Evolutionary conservation across 2,113 vertebrate genomes (phyloP), one percentile per base, ranked within the genome.

Genomic region (Triplophysa siluroides): DNA sequence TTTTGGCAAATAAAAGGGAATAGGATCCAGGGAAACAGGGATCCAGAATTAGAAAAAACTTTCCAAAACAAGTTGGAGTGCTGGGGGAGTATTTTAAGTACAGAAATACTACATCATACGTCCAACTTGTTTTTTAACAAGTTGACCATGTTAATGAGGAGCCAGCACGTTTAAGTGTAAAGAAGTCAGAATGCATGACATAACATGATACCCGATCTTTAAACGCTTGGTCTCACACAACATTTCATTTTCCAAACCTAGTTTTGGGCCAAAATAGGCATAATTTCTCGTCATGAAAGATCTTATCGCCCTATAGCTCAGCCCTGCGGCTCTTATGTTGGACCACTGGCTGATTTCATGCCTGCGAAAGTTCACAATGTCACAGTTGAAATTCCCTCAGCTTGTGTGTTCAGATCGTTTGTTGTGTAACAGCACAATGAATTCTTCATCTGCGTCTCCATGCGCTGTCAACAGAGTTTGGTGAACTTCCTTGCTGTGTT

Each of bases 401-500:
- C 60, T 29, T 85, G 81, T 79, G 83, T 81, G 62, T 69, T 77
- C 67, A 67, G 61, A 23, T 70, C 13, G 56, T 62, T 70, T 56
- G 56, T 83, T 87, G 74, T 81, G 86, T 74, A 87, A 90, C 45
- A 79, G 54, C 6, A 70, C 41, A 63, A 1, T 79, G 61, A 68
- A 78, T 83, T 56, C 47, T 81, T 77, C 68, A 52, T 72, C 21
- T 6, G 18, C 24, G 50, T 75, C 73, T 78, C 43, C 33, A 10
- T 13, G 7, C 63, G 19, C 58, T 45, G 78, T 78, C 71, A 67
- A 54, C 69, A 2, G 75, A 65, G 87, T 84, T 89, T 88, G 86
- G 76, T 86, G 76, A 89, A 87, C 90, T 85, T 83, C 72, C 82
- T 83, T 21, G 54, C 61, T 74, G 69, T 60, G 26, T 62, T 83